A percentile compares a stretch with the other conserved stretches of the same genome.
Conservation (phyloP, 2,797 vertebrate species). For the Apogon hyalosoma region DNA sequence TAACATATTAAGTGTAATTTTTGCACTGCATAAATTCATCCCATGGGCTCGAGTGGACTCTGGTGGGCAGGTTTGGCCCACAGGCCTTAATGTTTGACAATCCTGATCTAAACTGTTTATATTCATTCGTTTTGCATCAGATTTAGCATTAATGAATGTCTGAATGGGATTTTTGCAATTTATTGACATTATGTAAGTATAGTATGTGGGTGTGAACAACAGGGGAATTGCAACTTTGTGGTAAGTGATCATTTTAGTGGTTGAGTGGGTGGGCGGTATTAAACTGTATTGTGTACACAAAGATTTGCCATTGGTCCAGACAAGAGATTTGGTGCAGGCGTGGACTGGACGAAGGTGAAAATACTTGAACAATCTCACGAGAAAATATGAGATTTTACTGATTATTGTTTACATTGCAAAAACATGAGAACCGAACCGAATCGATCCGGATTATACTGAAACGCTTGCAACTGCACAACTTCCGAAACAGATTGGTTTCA, state of each 20-base stretch:
- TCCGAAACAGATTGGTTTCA: slow-evolving; percentile 64
- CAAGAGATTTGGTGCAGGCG: slow-evolving; percentile 75
- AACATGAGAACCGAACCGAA: slow-evolving; percentile 90
- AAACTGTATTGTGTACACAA: slow-evolving; percentile 58
- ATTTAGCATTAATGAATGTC: background rate
- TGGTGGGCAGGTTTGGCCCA: too few relatives aligned
- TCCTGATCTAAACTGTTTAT: too few relatives aligned
- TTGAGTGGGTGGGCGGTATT: slow-evolving; percentile 62
- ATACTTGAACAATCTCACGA: slow-evolving; percentile 90
- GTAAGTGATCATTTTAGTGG: slow-evolving; percentile 49
- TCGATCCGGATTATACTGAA: slow-evolving; percentile 89
- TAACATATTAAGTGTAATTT: too few relatives aligned
- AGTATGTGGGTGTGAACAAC: slow-evolving; percentile 36
- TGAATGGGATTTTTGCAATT: background rate
- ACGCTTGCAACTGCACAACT: slow-evolving; percentile 59
- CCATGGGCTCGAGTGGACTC: too few relatives aligned
- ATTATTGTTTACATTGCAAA: slow-evolving; percentile 94
- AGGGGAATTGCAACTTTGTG: slow-evolving; percentile 59
- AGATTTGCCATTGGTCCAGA: slow-evolving; percentile 72
- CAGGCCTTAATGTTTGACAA: too few relatives aligned
- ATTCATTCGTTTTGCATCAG: too few relatives aligned
- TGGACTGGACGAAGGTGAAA: slow-evolving; percentile 77
- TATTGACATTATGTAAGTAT: slow-evolving; percentile 18
- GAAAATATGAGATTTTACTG: slow-evolving; percentile 91
- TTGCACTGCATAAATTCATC: too few relatives aligned